Conservation (phyloP, 2,113 vertebrate genomes). For the Poecile atricapillus region DNA sequence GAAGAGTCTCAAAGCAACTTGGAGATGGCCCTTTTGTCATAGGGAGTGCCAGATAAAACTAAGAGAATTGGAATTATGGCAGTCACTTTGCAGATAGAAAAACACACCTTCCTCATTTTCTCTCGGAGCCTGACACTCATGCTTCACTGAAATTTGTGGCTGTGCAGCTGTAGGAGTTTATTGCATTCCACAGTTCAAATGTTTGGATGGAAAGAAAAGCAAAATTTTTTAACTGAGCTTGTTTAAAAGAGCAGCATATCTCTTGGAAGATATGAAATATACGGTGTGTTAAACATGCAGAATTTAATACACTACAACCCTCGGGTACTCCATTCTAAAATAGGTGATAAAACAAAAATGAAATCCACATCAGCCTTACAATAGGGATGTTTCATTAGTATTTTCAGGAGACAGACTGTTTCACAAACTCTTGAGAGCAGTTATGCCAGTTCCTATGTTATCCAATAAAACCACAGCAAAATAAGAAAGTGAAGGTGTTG, state of each 20-base stretch:
- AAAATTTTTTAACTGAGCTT: background rate
- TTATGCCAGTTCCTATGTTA: background rate
- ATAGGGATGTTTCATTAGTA: background rate
- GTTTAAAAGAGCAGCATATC: background rate
- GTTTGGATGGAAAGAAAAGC: background rate
- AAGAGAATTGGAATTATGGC: background rate
- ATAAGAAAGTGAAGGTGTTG: background rate
- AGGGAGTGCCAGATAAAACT: background rate
- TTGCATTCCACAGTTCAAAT: background rate
- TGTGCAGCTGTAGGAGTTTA: background rate
- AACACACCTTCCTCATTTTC: background rate
- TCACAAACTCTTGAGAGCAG: background rate
- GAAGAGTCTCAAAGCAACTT: background rate
- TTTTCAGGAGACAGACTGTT: background rate
- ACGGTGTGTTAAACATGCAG: background rate
- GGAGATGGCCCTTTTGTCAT: background rate
- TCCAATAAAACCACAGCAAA: background rate
- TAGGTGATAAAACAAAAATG: background rate
- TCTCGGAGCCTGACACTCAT: background rate
- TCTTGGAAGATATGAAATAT: background rate
- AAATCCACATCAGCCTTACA: background rate
- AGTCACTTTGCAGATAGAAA: background rate
- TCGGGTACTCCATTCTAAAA: background rate
- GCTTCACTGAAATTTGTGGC: background rate
- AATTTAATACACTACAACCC: background rate